Percentiles rank a stretch among this genome's conserved stretches.
Conservation (phyloP, 64 coral and sea anemone species). For the Acropora yongei region DNA sequence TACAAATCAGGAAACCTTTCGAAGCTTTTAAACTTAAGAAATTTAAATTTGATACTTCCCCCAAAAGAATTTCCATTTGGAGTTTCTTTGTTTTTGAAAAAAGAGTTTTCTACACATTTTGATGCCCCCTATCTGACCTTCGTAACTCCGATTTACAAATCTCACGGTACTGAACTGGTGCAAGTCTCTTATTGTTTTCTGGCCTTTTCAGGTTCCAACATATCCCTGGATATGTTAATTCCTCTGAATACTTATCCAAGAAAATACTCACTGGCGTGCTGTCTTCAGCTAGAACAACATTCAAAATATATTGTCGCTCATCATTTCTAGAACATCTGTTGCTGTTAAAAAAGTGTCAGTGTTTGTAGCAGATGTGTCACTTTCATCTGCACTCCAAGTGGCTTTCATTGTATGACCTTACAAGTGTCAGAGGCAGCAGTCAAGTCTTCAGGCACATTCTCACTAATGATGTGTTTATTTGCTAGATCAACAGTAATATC, state of each 20-base stretch:
- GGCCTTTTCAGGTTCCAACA: conserved; percentile 20
- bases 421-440: too few species aligned
- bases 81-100: conserved; percentile 32
- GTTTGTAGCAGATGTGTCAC: neutral
- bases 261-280: conserved; percentile 41
- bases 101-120: conserved; percentile 29
- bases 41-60: neutral
- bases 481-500: neutral
- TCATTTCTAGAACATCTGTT: neutral
- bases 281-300: conserved; percentile 11
- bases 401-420: too few species aligned
- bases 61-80: conserved; percentile 48
- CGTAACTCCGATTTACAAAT: conserved; percentile 62
- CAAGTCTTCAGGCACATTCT: too few species aligned
- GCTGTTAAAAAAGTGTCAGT: conserved; percentile 4
- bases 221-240: conserved; percentile 49
- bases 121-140: neutral
- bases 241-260: conserved; percentile 35
- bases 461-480: neutral
- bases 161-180: conserved; percentile 36
- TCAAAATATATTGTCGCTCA: neutral
- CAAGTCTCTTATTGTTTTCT: neutral
- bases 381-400: too few species aligned
- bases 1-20: too few species aligned
- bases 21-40: too few species aligned